These are phyloP conservation scores for Vulpes lagopus DNA, from an alignment of 2,113 vertebrate genomes.

Conservation along the genomic window DNA sequence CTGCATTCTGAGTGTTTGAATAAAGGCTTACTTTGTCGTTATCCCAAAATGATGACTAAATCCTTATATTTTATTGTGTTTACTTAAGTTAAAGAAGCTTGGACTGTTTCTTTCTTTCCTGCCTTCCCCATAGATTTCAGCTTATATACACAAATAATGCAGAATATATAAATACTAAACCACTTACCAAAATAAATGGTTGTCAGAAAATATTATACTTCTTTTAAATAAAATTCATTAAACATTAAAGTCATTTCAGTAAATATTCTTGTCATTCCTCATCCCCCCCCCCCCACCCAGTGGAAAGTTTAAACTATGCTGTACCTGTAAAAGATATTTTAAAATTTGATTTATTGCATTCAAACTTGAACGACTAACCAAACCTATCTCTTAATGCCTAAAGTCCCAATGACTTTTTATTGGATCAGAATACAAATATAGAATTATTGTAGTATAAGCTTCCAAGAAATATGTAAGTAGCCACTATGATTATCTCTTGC, in stretches of 20 bases:
- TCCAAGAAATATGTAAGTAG: too few species aligned
- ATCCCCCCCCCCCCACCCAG: too few species aligned
- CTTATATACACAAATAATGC: neutral
- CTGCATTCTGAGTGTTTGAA: neutral
- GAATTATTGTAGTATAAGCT: neutral
- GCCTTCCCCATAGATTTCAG: neutral
- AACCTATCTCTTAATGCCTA: neutral
- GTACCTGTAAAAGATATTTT: neutral
- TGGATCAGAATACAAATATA: neutral
- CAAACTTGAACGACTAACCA: neutral
- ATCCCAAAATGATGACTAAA: neutral
- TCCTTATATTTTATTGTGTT: neutral
- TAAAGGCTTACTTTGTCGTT: neutral
- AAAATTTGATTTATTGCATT: neutral
- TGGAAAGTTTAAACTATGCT: neutral
- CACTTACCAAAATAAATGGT: neutral
- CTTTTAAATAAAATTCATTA: neutral
- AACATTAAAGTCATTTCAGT: neutral
- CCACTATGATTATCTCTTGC: neutral
- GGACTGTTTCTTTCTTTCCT: neutral
- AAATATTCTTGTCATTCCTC: neutral
- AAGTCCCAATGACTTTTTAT: neutral
- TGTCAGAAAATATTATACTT: neutral
- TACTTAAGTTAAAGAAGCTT: neutral
- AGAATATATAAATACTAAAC: neutral